phyloP scores from a whole-genome alignment of 2,888 invertebrate genomes.

The Eupithecia centaureata region DNA sequence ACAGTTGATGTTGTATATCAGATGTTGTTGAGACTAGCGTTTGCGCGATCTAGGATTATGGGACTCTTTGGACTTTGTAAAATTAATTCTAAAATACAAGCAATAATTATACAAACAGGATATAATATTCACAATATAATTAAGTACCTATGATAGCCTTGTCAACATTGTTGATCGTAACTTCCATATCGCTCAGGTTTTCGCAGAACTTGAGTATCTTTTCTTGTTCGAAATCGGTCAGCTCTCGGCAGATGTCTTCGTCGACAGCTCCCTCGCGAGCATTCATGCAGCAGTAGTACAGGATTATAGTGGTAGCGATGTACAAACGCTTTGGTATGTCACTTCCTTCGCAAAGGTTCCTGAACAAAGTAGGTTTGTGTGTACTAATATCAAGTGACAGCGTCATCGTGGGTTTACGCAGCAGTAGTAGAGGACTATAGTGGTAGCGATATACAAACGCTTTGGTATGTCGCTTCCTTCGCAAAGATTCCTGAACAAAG shows the following conservation, averaged over 20 bases:
- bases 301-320: constrained; percentile 56
- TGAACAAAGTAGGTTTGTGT: too few species aligned
- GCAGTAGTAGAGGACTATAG: not conserved
- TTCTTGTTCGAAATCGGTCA: constrained; percentile 57
- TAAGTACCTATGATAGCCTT: constrained; percentile 57
- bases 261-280: constrained; percentile 57
- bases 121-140: too few species aligned
- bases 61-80: too few species aligned
- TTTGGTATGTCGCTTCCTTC: too few species aligned
- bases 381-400: too few species aligned
- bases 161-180: constrained; percentile 61
- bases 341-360: constrained; percentile 53
- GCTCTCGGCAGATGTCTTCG: constrained; percentile 56
- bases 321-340: constrained; percentile 58
- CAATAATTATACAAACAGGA: too few species aligned
- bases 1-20: too few species aligned
- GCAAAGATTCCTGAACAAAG: too few species aligned
- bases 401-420: not conserved
- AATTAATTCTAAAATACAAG: too few species aligned
- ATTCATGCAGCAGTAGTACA: constrained; percentile 64
- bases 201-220: constrained; percentile 67
- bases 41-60: too few species aligned
- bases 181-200: constrained; percentile 58
- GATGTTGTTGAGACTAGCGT: too few species aligned
- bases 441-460: too few species aligned